phyloP scores from a whole-genome alignment of 2,113 vertebrate genomes.

The Notechis scutatus region DNA sequence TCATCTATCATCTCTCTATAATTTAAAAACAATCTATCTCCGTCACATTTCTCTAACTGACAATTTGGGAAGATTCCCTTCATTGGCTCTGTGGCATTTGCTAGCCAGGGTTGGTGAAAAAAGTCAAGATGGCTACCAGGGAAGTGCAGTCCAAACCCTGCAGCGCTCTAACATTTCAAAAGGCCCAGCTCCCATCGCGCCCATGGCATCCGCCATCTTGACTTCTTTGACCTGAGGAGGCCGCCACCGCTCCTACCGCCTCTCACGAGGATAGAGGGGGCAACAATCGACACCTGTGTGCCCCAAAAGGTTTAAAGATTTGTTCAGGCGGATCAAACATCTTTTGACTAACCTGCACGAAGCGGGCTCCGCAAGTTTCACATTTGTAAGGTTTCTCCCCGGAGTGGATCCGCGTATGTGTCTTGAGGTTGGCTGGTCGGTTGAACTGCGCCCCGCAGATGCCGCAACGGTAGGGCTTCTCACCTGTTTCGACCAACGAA shows the following conservation, averaged over 20 bases:
- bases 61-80: neutral
- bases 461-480: conserved; percentile 94
- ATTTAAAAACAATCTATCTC: neutral
- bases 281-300: neutral
- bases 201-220: neutral
- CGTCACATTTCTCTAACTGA: neutral
- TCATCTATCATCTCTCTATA: too few relatives aligned
- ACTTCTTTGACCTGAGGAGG: neutral
- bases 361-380: conserved; percentile 84
- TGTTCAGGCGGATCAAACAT: neutral
- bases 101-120: neutral
- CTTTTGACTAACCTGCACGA: conserved; percentile 68
- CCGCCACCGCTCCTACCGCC: neutral
- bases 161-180: neutral
- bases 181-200: neutral
- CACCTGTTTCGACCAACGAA: conserved; percentile 68
- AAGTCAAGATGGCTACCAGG: neutral
- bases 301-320: neutral
- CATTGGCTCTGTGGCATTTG: neutral
- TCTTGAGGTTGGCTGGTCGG: conserved; percentile 95
- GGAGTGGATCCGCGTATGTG: conserved; percentile 95
- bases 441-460: conserved; percentile 97
- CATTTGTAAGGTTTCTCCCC: conserved; percentile 99
- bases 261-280: neutral
- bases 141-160: fast-evolving